A percentile compares a stretch with the other conserved stretches of the same genome.
phyloP scores from a whole-genome alignment of 1,140 invertebrate genomes.

The Cotesia chilonis region DNA sequence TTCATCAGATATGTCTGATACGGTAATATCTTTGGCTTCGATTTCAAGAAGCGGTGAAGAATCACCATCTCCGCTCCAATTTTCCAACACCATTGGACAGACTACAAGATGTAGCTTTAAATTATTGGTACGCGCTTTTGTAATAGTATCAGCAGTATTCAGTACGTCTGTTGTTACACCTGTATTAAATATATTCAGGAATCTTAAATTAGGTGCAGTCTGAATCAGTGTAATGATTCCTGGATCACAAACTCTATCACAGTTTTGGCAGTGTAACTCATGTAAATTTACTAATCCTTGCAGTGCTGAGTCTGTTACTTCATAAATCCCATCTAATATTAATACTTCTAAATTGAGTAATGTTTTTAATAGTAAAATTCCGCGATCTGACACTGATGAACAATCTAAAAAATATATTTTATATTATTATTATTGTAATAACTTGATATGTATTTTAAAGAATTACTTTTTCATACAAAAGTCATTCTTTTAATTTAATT shows the following conservation, averaged over 20 bases:
- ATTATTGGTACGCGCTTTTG: neutral
- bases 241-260: neutral
- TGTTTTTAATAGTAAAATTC: neutral
- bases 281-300: neutral
- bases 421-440: too few species aligned
- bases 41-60: neutral
- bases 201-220: neutral
- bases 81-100: too few species aligned
- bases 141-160: neutral
- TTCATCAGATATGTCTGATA: neutral
- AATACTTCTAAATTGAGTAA: neutral
- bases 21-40: neutral
- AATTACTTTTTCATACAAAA: too few species aligned
- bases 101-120: neutral
- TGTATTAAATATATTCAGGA: neutral
- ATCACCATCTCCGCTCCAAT: too few species aligned
- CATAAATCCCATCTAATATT: neutral
- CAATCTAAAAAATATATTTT: neutral
- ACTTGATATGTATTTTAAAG: too few species aligned
- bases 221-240: constrained; percentile 3
- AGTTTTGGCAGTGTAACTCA: constrained; percentile 7
- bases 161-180: neutral
- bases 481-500: too few species aligned
- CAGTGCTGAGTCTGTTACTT: neutral
- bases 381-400: neutral